These are phyloP conservation scores for Lasius fuliginosus DNA, from an alignment of 2,888 invertebrate species.

Conservation along the genomic window DNA sequence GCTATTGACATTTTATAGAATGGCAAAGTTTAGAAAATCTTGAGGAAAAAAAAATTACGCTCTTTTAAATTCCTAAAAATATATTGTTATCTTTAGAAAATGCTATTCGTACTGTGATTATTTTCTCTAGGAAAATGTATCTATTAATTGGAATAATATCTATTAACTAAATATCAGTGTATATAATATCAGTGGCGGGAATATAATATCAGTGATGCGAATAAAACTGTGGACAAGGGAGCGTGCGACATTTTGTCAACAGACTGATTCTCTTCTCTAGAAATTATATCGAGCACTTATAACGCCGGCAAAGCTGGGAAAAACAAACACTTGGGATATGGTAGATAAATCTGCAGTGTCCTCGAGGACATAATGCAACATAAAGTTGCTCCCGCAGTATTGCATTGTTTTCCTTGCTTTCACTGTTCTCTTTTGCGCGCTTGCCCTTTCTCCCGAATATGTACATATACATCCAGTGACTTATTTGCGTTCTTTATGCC, in stretches of 20 bases:
- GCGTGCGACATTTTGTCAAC: slow-evolving; percentile 4
- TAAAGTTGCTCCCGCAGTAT: slow-evolving; percentile 8
- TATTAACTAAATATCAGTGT: background rate
- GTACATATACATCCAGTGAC: background rate
- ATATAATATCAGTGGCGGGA: too few relatives aligned
- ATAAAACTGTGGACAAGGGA: background rate
- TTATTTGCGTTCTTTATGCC: background rate
- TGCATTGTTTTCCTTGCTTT: slow-evolving; percentile 33
- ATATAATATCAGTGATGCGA: background rate
- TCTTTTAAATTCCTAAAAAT: background rate
- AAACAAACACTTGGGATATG: slow-evolving; percentile 16
- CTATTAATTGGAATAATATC: background rate
- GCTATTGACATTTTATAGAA: background rate
- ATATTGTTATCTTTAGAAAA: background rate
- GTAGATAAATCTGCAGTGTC: slow-evolving; percentile 27
- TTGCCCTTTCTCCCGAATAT: background rate
- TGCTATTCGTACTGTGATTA: background rate
- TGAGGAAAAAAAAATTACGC: background rate
- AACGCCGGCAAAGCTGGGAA: background rate
- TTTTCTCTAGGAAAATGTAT: background rate
- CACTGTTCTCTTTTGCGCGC: background rate
- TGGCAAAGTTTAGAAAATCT: background rate
- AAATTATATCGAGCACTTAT: slow-evolving; percentile 44
- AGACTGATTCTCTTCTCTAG: background rate
- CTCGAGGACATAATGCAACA: slow-evolving; percentile 23